Conservation (phyloP, 2,113 vertebrate genomes). For the human (Homo sapiens) region DNA sequence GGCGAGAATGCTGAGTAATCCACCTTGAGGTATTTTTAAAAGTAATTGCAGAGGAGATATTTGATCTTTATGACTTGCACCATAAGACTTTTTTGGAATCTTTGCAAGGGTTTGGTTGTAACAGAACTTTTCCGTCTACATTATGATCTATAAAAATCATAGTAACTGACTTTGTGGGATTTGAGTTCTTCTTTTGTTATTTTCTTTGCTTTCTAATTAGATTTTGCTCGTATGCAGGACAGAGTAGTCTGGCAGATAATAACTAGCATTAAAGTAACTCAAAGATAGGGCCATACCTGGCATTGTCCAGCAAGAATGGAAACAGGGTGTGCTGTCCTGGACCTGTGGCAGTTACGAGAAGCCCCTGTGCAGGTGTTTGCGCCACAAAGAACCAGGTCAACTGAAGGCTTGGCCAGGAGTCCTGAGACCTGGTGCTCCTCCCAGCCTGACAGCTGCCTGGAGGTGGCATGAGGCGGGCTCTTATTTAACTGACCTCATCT, state of each 20-base stretch:
- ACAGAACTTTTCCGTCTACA: constrained; percentile 57
- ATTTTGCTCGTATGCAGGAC: constrained; percentile 41
- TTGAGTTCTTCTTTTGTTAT: constrained; percentile 63
- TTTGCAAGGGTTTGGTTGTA: constrained; percentile 60
- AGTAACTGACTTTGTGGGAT: constrained; percentile 55
- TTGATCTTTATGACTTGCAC: constrained; percentile 46
- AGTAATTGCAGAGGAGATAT: constrained; percentile 26
- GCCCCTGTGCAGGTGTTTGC: neutral
- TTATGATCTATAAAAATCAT: constrained; percentile 64
- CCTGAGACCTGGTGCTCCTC: neutral
- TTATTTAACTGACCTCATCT: neutral
- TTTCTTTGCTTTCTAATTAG: constrained; percentile 63
- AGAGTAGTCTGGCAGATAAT: constrained; percentile 49
- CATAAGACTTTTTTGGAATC: constrained; percentile 59
- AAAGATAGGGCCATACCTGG: neutral
- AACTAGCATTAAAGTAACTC: constrained; percentile 46
- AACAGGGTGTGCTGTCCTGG: neutral
- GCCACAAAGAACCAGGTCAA: neutral
- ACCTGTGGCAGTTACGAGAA: neutral
- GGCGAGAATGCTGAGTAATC: neutral
- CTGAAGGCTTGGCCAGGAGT: neutral
- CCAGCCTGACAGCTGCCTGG: neutral
- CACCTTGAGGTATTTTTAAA: neutral
- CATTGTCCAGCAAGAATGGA: neutral
- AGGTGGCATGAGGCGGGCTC: neutral